These are phyloP conservation scores for Zeuzera pyrina DNA, from an alignment of 2,888 invertebrate genomes.

Conservation along the genomic window DNA sequence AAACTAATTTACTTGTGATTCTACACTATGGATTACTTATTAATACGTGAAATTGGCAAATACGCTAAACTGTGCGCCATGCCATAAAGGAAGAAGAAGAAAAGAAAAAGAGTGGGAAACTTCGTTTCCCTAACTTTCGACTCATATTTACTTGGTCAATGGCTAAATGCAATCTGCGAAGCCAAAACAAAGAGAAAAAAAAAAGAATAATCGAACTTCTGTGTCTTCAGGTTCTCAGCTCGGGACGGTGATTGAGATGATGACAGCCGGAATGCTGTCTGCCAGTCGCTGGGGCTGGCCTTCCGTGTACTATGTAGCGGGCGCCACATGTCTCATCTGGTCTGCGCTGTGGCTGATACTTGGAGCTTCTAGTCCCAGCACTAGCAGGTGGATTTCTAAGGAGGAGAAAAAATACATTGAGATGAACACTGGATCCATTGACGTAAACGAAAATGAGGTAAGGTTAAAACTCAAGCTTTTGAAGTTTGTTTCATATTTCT, in stretches of 20 bases:
- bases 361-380: slow-evolving; percentile 78
- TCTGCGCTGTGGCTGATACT: slow-evolving; percentile 73
- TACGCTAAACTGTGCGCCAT: too few species aligned
- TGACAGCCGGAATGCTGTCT: slow-evolving; percentile 80
- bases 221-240: slow-evolving; percentile 78
- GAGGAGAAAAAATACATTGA: slow-evolving; percentile 83
- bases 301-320: slow-evolving; percentile 83
- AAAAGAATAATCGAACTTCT: too few species aligned
- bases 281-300: slow-evolving; percentile 84
- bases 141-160: too few species aligned
- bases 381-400: slow-evolving; percentile 72
- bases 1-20: too few species aligned
- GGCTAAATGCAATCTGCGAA: too few species aligned
- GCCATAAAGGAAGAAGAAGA: too few species aligned
- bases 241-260: slow-evolving; percentile 84
- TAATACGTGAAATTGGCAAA: too few species aligned
- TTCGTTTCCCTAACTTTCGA: too few species aligned
- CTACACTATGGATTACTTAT: too few species aligned
- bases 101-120: too few species aligned
- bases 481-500: not conserved
- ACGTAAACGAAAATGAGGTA: slow-evolving; percentile 20
- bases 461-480: too few species aligned
- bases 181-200: too few species aligned
- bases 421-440: slow-evolving; percentile 50
- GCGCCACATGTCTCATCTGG: slow-evolving; percentile 76